These are phyloP conservation scores for Conus betulinus DNA, from an alignment of 1,140 invertebrate species.

Conservation along the genomic window DNA sequence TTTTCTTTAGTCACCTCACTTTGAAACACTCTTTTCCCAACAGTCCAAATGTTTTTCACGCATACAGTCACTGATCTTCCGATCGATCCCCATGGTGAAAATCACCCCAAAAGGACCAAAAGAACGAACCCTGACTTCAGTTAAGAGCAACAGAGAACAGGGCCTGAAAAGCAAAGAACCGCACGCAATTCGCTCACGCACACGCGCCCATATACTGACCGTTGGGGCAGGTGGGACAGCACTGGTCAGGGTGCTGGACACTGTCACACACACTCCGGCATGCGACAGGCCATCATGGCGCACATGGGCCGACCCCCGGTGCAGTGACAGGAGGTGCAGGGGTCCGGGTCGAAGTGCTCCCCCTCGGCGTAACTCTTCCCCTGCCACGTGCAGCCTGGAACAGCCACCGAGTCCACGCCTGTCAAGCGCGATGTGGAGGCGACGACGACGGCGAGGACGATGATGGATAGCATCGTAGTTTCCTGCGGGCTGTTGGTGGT, in stretches of 20 bases:
- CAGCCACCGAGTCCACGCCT: not conserved
- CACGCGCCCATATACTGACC: slow-evolving; percentile 3
- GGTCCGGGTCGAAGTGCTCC: slow-evolving; percentile 8
- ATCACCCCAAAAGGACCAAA: too few relatives aligned
- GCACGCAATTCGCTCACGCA: not conserved
- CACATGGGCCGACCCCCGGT: not conserved
- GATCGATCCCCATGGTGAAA: too few relatives aligned
- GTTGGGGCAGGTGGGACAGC: slow-evolving; percentile 33
- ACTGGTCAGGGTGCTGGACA: slow-evolving; percentile 18
- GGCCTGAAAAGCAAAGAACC: not conserved
- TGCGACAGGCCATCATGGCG: slow-evolving; percentile 20
- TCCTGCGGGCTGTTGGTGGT: too few relatives aligned
- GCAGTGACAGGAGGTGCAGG: slow-evolving; percentile 33
- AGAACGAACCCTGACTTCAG: too few relatives aligned
- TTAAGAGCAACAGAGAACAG: not conserved
- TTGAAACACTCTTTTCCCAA: too few relatives aligned
- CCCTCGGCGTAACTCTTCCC: slow-evolving; percentile 25
- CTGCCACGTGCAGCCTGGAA: slow-evolving; percentile 9
- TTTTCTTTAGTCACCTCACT: too few relatives aligned
- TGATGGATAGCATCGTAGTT: not conserved
- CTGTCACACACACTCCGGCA: slow-evolving; percentile 28
- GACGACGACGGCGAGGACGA: not conserved
- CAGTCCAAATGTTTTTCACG: too few relatives aligned
- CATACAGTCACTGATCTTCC: too few relatives aligned
- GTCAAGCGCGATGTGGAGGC: not conserved